These are phyloP conservation scores for Drosophila rellima DNA, from an alignment of 2,888 invertebrate genomes.

Conservation along the genomic window DNA sequence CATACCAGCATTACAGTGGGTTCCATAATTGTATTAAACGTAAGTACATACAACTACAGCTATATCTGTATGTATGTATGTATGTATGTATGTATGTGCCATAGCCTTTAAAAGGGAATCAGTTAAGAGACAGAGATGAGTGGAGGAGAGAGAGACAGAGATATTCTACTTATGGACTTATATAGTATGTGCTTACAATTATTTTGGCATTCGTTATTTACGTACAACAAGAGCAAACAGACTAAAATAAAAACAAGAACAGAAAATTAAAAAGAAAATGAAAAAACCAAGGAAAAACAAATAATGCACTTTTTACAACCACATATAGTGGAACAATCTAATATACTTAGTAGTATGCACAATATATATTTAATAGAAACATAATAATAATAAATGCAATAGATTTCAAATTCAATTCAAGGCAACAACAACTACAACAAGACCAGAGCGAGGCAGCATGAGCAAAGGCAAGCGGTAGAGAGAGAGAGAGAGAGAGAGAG, in stretches of 20 bases:
- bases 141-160: neutral
- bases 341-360: neutral
- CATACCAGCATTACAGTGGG: conserved; percentile 9
- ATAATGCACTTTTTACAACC: conserved; percentile 27
- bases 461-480: conserved; percentile 21
- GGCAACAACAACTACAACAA: conserved; percentile 22
- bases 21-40: conserved; percentile 51
- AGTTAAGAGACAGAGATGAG: conserved; percentile 16
- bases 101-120: conserved; percentile 34
- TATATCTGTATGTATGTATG: conserved; percentile 17
- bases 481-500: conserved; percentile 25
- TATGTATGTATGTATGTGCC: conserved; percentile 15
- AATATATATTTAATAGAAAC: conserved; percentile 16
- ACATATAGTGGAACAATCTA: conserved; percentile 29
- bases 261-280: conserved; percentile 10
- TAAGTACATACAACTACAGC: conserved; percentile 24
- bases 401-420: conserved; percentile 35
- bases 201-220: conserved; percentile 9
- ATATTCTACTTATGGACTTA: conserved; percentile 45
- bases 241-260: conserved; percentile 27
- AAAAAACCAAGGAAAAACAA: conserved; percentile 17
- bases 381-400: conserved; percentile 36
- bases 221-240: conserved; percentile 23
- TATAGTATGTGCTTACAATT: conserved; percentile 18
- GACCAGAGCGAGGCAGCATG: conserved; percentile 33